Evolutionary conservation across 1,140 invertebrate genomes (phyloP), one percentile per base, ranked within the genome.

Genomic region (Olivierus martensii): DNA sequence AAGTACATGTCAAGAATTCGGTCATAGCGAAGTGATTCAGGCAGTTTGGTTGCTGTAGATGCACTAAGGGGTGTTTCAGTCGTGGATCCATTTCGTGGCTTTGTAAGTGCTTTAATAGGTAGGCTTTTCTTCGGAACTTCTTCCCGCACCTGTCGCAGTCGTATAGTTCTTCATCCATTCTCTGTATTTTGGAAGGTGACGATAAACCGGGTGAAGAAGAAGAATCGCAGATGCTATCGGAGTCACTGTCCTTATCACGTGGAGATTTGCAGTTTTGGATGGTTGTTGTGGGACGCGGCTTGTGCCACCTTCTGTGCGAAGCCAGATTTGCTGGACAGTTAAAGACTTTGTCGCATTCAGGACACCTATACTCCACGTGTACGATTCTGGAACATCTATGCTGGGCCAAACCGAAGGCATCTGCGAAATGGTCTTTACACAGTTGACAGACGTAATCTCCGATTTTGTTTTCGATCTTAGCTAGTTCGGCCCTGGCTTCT

Each of bases 271-370:
- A 22, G 21, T 17, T 43, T 9, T 43, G 41, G 1, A 4, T 9
- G 18, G 49, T 52, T 18, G 39, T 41, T 22, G 37, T 53, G n/a
- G 53, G 58, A 3, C 46, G 72, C 0, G 92, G 92, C 63, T 93
- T 91, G 68, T 99, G 94, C 94, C 94, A 99, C 22, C 94, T 75
- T 21, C 92, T 77, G 70, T 99, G 94, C 0, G 91, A 96, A 0
- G 94, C 94, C 57, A 99, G 68, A 69, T 99, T 99, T 4, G 94
- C 94, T 0, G 94, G 94, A 69, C 94, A 98, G 67, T 94, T 95
- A 75, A 99, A 99, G 0, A 94, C 83, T 74, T 99, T 99, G 72
- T 96, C 92, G 67, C 95, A 98, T 69, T 99, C 94, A 0, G 92
- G 91, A 69, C 95, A 99, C 41, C 89, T 77, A 71, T 99, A 99